phyloP scores from a whole-genome alignment of 2,113 vertebrate species.

The Pithys albifrons region DNA sequence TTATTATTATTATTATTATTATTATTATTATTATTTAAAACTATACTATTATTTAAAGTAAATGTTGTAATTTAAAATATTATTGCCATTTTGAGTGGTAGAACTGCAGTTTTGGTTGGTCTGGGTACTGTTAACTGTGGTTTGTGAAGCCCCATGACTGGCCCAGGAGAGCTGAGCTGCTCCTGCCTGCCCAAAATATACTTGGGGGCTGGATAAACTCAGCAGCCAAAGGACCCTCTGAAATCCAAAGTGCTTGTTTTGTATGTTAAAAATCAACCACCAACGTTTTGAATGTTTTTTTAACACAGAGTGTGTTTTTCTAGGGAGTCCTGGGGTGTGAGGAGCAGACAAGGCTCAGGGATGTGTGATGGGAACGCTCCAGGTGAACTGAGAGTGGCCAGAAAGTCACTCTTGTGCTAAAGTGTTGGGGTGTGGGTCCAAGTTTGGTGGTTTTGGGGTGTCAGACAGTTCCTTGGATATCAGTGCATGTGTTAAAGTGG shows the following conservation, averaged over 20 bases:
- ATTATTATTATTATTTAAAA: neutral
- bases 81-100: neutral
- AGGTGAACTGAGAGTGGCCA: neutral
- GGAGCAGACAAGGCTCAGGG: neutral
- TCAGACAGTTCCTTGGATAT: neutral
- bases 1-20: no score
- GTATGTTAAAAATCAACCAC: neutral
- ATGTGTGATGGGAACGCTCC: fast-evolving
- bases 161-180: neutral
- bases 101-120: neutral
- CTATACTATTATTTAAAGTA: neutral
- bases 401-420: neutral
- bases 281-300: neutral
- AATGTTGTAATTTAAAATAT: neutral
- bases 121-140: neutral
- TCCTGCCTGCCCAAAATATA: neutral
- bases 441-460: neutral
- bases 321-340: neutral
- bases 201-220: neutral
- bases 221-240: neutral
- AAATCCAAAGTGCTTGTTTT: neutral
- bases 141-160: neutral
- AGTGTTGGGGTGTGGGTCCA: neutral
- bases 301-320: neutral
- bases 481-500: neutral